A percentile compares a stretch with the other conserved stretches of the same genome.
These are phyloP conservation scores for Phalanger gymnotis DNA, from an alignment of 2,797 vertebrate genomes.

Conservation along the genomic window DNA sequence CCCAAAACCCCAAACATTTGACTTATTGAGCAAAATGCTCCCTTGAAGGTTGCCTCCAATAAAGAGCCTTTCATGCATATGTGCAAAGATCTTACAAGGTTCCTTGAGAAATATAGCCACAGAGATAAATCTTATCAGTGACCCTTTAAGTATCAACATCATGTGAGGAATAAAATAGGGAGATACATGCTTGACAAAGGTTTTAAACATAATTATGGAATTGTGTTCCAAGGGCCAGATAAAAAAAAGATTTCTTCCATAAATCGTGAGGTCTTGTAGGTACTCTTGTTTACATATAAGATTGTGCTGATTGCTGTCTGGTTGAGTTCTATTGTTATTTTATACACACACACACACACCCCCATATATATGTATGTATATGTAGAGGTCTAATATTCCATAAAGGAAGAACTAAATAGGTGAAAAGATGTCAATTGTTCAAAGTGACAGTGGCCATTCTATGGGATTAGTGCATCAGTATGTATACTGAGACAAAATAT, in stretches of 20 bases:
- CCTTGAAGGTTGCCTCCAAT: not conserved
- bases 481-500: not conserved
- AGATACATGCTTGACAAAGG: not conserved
- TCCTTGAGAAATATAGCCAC: not conserved
- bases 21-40: not conserved
- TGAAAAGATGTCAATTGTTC: not conserved
- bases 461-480: not conserved
- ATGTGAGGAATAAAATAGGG: not conserved
- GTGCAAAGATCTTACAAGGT: not conserved
- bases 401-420: not conserved
- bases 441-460: not conserved
- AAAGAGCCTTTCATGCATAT: not conserved
- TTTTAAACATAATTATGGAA: not conserved
- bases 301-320: not conserved
- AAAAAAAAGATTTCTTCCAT: not conserved
- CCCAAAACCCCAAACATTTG: not conserved
- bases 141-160: not conserved
- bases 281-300: not conserved
- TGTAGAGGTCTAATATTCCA: not conserved
- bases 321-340: not conserved
- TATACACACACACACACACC: too few species aligned
- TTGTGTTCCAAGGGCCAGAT: not conserved
- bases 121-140: not conserved
- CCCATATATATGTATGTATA: too few species aligned
- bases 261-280: not conserved